A percentile compares a stretch with the other conserved stretches of the same genome.
Conservation (phyloP, 2,888 invertebrate genomes). For the Thymelicus lineola region DNA sequence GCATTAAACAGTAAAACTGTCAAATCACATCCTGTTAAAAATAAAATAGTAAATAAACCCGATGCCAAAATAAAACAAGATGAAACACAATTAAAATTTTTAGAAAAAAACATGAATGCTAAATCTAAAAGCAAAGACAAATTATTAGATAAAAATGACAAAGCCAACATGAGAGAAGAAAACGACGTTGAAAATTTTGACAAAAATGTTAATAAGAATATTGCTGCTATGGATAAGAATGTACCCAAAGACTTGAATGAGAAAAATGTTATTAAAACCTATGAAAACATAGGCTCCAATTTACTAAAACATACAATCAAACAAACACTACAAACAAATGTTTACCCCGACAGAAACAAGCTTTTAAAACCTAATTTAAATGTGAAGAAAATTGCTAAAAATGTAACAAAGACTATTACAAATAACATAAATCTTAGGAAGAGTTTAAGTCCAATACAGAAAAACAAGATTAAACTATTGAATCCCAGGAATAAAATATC, state of each 20-base stretch:
- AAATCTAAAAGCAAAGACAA: constrained; percentile 13
- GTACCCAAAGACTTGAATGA: not conserved
- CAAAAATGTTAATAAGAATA: not conserved
- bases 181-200: not conserved
- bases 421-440: not conserved
- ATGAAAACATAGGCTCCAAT: not conserved
- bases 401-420: not conserved
- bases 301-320: not conserved
- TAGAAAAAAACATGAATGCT: constrained; percentile 4
- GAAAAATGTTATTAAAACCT: not conserved
- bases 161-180: not conserved
- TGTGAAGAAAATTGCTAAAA: not conserved
- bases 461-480: not conserved
- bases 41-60: not conserved
- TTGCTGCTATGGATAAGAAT: not conserved
- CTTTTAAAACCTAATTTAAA: not conserved
- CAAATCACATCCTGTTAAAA: not conserved
- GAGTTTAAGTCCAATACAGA: constrained; percentile 16
- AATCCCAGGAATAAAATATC: constrained; percentile 17
- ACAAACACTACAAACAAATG: too few species aligned
- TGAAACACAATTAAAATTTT: constrained; percentile 6
- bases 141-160: not conserved
- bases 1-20: not conserved
- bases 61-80: not conserved
- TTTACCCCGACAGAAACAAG: not conserved